Conservation (phyloP, 2,888 invertebrate species). For the Nomada lathburiana region DNA sequence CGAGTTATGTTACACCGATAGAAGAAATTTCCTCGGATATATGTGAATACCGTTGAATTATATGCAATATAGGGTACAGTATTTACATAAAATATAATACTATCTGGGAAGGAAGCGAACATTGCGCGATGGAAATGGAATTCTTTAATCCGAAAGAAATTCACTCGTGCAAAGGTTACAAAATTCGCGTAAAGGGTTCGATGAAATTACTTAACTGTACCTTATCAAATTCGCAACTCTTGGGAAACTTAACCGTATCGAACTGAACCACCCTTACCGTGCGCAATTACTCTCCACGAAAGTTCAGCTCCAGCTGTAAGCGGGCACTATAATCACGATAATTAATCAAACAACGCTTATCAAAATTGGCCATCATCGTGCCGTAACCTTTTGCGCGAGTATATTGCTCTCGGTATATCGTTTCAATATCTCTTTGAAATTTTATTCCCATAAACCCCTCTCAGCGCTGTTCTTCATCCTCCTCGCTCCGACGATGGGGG, state of each 20-base stretch:
- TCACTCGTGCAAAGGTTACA: too few relatives aligned
- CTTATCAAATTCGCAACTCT: not conserved
- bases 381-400: not conserved
- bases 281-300: not conserved
- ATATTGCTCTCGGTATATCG: constrained; percentile 7
- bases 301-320: not conserved
- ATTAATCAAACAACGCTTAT: constrained; percentile 16
- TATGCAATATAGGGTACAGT: too few relatives aligned
- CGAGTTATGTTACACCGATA: too few relatives aligned
- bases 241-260: not conserved
- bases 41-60: too few relatives aligned
- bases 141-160: too few relatives aligned
- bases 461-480: not conserved
- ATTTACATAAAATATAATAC: too few relatives aligned
- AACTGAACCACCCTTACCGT: not conserved
- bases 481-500: not conserved
- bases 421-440: constrained; percentile 4
- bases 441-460: not conserved
- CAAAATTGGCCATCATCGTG: not conserved
- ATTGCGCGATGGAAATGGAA: too few relatives aligned
- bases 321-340: not conserved
- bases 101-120: too few relatives aligned
- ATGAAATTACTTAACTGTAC: too few relatives aligned
- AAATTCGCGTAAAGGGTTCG: too few relatives aligned
- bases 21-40: too few relatives aligned